phyloP scores from a whole-genome alignment of 1,140 invertebrate species.

The Drosophila nigromelanica region DNA sequence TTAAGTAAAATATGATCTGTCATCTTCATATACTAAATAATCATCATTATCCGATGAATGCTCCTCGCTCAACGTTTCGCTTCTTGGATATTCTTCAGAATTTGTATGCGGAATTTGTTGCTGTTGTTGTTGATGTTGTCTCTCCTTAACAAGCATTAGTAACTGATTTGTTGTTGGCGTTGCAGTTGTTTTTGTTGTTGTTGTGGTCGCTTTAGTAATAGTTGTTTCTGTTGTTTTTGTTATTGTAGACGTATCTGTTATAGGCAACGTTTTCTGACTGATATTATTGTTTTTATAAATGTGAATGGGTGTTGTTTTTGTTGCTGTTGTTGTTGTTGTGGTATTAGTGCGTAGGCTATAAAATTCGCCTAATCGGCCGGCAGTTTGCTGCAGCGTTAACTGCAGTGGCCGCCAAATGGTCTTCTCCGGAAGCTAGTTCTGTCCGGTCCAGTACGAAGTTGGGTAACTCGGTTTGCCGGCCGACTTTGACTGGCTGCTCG shows the following conservation, averaged over 20 bases:
- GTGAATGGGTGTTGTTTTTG: conserved; percentile 61
- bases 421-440: conserved; percentile 85
- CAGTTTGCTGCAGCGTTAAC: conserved; percentile 43
- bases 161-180: conserved; percentile 54
- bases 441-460: conserved; percentile 87
- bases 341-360: conserved; percentile 54
- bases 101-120: conserved; percentile 25
- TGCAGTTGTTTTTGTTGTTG: conserved; percentile 21
- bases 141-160: conserved; percentile 66
- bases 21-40: conserved; percentile 73
- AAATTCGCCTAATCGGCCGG: conserved; percentile 53
- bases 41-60: conserved; percentile 46
- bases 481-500: conserved; percentile 88
- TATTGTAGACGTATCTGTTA: conserved; percentile 34
- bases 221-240: conserved; percentile 39
- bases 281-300: conserved; percentile 47
- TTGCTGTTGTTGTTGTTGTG: conserved; percentile 28
- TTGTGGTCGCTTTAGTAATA: conserved; percentile 12
- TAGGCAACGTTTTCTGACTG: conserved; percentile 54
- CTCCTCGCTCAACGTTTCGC: conserved; percentile 45
- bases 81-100: conserved; percentile 18
- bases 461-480: conserved; percentile 88
- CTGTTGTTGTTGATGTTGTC: conserved; percentile 29
- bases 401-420: conserved; percentile 73
- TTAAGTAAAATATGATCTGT: conserved; percentile 80